These are phyloP conservation scores for Clostera curtula DNA, from an alignment of 2,888 invertebrate species.

Conservation along the genomic window DNA sequence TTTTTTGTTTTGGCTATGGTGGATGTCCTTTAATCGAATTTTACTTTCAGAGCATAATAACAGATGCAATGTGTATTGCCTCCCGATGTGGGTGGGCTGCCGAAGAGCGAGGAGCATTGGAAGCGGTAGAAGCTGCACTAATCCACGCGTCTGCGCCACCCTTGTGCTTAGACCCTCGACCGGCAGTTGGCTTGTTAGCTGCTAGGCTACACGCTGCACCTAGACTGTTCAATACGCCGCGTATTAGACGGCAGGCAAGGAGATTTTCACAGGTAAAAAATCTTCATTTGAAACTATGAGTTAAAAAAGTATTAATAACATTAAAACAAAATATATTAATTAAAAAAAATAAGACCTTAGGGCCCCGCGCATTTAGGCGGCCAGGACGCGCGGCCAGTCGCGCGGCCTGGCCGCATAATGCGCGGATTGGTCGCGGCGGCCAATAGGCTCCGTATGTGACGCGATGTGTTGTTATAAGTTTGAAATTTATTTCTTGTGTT, in stretches of 20 bases:
- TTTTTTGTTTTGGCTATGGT: too few relatives aligned
- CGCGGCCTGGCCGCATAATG: too few relatives aligned
- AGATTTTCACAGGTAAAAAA: constrained; percentile 82
- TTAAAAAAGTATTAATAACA: too few relatives aligned
- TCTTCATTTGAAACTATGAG: not conserved
- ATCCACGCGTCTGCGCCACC: constrained; percentile 90
- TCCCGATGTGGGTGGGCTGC: constrained; percentile 77
- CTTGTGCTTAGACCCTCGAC: constrained; percentile 91
- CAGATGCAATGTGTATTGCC: constrained; percentile 77
- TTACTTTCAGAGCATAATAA: constrained; percentile 76
- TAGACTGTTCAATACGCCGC: constrained; percentile 82
- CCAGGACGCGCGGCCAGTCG: too few relatives aligned
- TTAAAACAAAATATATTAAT: too few relatives aligned
- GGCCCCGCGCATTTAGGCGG: too few relatives aligned
- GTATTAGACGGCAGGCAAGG: constrained; percentile 83
- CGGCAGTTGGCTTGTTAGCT: constrained; percentile 84
- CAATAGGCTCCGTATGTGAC: constrained; percentile 4
- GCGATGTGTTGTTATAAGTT: not conserved
- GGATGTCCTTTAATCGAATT: too few relatives aligned
- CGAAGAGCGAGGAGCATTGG: constrained; percentile 80
- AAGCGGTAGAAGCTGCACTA: constrained; percentile 86
- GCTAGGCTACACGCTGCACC: constrained; percentile 85
- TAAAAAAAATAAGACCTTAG: not conserved
- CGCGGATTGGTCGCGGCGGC: too few relatives aligned
- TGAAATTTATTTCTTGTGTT: too few relatives aligned